Evolutionary conservation across 2,113 vertebrate genomes (phyloP).

Genomic region (Tragulus kanchil): DNA sequence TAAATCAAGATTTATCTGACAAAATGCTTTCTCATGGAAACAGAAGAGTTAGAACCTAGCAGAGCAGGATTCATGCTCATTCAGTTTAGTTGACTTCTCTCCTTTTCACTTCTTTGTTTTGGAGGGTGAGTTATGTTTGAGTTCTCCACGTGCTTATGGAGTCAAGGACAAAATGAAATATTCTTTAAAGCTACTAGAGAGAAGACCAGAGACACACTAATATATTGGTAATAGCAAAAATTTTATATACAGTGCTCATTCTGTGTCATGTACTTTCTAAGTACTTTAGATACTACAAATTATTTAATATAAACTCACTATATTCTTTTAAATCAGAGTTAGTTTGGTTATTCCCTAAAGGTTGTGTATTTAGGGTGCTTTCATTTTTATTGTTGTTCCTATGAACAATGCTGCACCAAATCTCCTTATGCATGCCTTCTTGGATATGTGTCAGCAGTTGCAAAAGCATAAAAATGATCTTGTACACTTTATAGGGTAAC

Average conservation of each 20-base stretch:
- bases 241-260: background rate
- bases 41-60: conserved; percentile 11
- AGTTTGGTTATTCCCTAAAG: background rate
- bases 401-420: background rate
- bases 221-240: background rate
- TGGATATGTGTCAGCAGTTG: background rate
- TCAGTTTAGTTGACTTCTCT: background rate
- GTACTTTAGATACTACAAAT: background rate
- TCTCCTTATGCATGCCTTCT: background rate
- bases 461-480: background rate
- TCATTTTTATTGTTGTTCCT: background rate
- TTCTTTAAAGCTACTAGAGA: background rate
- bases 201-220: background rate
- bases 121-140: background rate
- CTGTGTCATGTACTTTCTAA: background rate
- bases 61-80: background rate
- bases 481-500: background rate
- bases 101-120: background rate
- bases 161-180: conserved; percentile 23
- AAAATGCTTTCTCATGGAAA: conserved; percentile 39
- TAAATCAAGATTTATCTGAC: conserved; percentile 75
- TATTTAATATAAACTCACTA: background rate
- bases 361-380: background rate
- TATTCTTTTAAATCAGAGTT: background rate
- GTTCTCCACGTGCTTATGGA: background rate